A percentile compares a stretch with the other conserved stretches of the same genome.
Evolutionary conservation across 35 echinoderm and acorn worm genomes (phyloP).

Genomic region (Lytechinus variegatus): DNA sequence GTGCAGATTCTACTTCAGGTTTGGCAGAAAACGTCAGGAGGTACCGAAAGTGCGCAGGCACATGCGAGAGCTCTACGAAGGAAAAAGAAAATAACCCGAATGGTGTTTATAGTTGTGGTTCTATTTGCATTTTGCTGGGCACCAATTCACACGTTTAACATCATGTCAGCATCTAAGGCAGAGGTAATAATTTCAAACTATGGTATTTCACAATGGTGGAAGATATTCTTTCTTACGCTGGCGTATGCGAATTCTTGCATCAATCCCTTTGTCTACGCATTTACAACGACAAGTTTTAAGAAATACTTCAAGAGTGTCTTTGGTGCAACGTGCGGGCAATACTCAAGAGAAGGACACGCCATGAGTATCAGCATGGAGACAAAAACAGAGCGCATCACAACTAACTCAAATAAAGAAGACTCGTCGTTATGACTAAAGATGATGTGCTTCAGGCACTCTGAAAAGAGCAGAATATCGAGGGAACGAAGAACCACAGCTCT

Average conservation of each 20-base stretch:
- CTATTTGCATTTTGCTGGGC: conserved; percentile 93
- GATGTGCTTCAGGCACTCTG: conserved; percentile 4
- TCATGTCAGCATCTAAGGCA: neutral
- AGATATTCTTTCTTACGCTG: conserved; percentile 55
- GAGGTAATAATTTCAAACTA: neutral
- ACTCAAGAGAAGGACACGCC: conserved; percentile 33
- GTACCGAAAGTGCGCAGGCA: conserved; percentile 83
- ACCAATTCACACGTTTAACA: conserved; percentile 71
- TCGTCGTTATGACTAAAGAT: conserved; percentile 45
- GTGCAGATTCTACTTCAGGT: conserved; percentile 80
- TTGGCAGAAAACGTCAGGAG: conserved; percentile 80
- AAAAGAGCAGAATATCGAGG: neutral
- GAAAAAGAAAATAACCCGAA: conserved; percentile 90
- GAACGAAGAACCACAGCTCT: neutral
- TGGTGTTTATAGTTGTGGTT: conserved; percentile 95
- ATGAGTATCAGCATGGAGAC: conserved; percentile 50
- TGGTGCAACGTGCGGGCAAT: conserved; percentile 35
- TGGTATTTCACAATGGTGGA: neutral
- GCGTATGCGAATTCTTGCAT: conserved; percentile 87
- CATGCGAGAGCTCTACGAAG: conserved; percentile 63
- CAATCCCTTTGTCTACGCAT: conserved; percentile 96
- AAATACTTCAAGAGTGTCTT: conserved; percentile 67
- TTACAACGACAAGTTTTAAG: conserved; percentile 90
- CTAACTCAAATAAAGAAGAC: conserved; percentile 4
- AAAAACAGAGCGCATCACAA: conserved; percentile 13